Base-by-base conservation (phyloP, 2,888 invertebrate genomes). In the Epirrhoe alternata region DNA sequence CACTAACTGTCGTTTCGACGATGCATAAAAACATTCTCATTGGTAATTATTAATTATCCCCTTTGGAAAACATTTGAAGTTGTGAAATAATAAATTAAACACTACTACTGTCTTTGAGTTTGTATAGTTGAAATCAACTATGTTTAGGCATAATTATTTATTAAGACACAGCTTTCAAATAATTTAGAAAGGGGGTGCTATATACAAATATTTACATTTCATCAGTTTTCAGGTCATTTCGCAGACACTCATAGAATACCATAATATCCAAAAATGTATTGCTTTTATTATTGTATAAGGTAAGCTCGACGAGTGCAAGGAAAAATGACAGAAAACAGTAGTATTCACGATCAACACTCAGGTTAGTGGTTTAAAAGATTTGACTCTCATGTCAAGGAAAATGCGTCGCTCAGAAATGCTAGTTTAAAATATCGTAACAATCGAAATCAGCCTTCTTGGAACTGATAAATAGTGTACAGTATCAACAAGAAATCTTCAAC, bases 21-120 rank as follows among this genome's bases (percentile, higher is more conserved):
- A 89, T 87, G 88, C 89, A 73, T 82, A 76, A 81, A 81, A 77
- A 82, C 90, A 88, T 82, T 47, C 42, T 86, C 87, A 89, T 87
- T 89, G 86, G 86, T 89, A 87, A 81, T 83, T 82, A 83, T 81
- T 79, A 80, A 63, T 62, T 68, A 66, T 52, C 45, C 16, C 66
- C 57, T 30, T 50, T 53, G 42, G 33, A 42, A 35, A 57, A 17
- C 38, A 8, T 52, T 30, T 47, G 14, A 2, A 47, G 35, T 49
- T 57, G 2, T 52, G 10, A n/a, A 31, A 52, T 31, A 30, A 30
- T 57, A 31, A 47, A 57, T 57, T 17, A 42, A 42, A 12, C 12
- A 12, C 10, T 6, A 38, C 8, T 5, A 42, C 12, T 42, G 4
- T 42, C 12, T 12, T 0, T 42, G 24, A 24, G 24, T 24, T 2